phyloP scores from a whole-genome alignment of 2,797 vertebrate genomes.

The Enteromius unitaeniatus region DNA sequence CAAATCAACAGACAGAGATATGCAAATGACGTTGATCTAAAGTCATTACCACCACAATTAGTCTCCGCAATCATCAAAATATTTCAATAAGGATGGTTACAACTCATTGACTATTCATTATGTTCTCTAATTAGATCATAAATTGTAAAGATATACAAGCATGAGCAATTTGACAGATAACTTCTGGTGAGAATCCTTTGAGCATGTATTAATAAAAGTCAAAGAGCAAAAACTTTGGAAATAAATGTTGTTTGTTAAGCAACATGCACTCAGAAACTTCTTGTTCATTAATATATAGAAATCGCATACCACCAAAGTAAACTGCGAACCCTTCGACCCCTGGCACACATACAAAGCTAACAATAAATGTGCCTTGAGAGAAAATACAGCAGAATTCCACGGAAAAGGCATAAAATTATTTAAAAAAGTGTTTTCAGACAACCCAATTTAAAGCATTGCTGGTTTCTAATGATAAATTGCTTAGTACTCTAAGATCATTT shows the following conservation, averaged over 20 bases:
- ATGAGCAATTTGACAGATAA: slow-evolving; percentile 65
- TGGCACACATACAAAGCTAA: background rate
- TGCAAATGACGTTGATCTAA: slow-evolving; percentile 70
- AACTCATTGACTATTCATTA: slow-evolving; percentile 79
- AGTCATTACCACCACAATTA: slow-evolving; percentile 75
- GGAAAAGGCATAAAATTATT: background rate
- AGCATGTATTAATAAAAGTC: slow-evolving; percentile 14
- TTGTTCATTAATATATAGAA: background rate
- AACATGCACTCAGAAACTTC: slow-evolving; percentile 22
- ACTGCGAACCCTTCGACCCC: background rate
- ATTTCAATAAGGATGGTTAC: slow-evolving; percentile 75
- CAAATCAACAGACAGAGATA: slow-evolving; percentile 68
- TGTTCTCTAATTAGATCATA: slow-evolving; percentile 76
- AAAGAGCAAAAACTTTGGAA: slow-evolving; percentile 1
- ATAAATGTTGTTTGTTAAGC: slow-evolving; percentile 2
- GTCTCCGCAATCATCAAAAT: slow-evolving; percentile 75
- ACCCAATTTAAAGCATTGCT: slow-evolving; percentile 25
- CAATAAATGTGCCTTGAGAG: slow-evolving; percentile 5
- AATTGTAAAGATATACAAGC: slow-evolving; percentile 72
- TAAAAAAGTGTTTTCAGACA: slow-evolving; percentile 28
- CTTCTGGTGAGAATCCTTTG: slow-evolving; percentile 59
- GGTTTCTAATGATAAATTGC: slow-evolving; percentile 23
- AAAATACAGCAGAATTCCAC: background rate
- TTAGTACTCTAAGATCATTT: slow-evolving; percentile 14
- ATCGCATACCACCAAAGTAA: background rate